Evolutionary conservation across 2,797 vertebrate species (phyloP).

Genomic region (Syngnathus acus): DNA sequence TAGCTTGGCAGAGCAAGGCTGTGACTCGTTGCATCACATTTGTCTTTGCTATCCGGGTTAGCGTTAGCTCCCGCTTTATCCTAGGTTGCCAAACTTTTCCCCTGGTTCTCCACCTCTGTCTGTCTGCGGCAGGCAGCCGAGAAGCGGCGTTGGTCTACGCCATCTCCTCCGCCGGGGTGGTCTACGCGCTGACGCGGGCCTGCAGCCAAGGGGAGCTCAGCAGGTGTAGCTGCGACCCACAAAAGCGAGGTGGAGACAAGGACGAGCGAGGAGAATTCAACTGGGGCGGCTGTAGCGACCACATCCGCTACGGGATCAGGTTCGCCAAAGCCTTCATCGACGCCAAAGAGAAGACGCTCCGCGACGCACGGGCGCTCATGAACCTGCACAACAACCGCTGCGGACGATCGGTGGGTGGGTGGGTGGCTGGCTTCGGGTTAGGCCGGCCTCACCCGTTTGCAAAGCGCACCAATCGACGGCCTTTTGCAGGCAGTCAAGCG

Average conservation of each 20-base stretch:
- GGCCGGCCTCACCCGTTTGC: too few species aligned
- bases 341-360: constrained; percentile 89
- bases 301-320: constrained; percentile 93
- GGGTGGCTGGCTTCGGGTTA: too few species aligned
- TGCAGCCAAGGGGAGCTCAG: constrained; percentile 97
- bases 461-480: too few species aligned
- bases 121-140: constrained; percentile 77
- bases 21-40: too few species aligned
- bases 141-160: constrained; percentile 97
- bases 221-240: constrained; percentile 87
- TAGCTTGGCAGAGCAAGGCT: background rate
- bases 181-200: constrained; percentile 90
- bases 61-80: too few species aligned
- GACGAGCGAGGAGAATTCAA: constrained; percentile 89
- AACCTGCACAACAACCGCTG: constrained; percentile 98
- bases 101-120: constrained; percentile 2
- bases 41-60: too few species aligned
- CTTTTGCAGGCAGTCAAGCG: constrained; percentile 91
- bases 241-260: constrained; percentile 79
- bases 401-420: constrained; percentile 80
- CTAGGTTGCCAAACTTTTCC: too few species aligned
- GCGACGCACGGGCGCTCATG: constrained; percentile 93
- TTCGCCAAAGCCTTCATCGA: constrained; percentile 96
- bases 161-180: constrained; percentile 94
- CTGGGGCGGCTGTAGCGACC: constrained; percentile 98